phyloP scores from a whole-genome alignment of 2,888 invertebrate species.

The Lucinisca nassula region DNA sequence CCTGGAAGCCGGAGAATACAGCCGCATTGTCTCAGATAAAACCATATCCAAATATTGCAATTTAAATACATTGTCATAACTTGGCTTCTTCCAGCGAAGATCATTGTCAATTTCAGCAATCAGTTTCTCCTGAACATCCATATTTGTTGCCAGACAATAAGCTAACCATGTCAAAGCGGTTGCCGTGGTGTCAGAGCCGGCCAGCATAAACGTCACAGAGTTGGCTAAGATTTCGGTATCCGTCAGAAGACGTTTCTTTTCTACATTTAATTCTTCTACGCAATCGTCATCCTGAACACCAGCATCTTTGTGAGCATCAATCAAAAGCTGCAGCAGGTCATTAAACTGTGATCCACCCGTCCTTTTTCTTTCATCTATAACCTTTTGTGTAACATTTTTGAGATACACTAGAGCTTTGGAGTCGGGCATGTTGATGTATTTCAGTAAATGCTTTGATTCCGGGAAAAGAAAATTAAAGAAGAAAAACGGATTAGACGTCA shows the following conservation, averaged over 20 bases:
- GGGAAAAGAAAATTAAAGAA: constrained; percentile 55
- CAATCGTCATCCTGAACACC: constrained; percentile 9
- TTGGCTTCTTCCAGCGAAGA: constrained; percentile 50
- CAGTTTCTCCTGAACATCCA: constrained; percentile 51
- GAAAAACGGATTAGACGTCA: constrained; percentile 47
- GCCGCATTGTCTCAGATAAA: constrained; percentile 70
- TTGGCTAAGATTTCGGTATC: constrained; percentile 61
- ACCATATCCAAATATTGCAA: constrained; percentile 71
- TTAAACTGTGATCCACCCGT: constrained; percentile 21
- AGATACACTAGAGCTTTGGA: constrained; percentile 54
- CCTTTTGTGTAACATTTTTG: constrained; percentile 4
- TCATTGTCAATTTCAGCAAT: constrained; percentile 47
- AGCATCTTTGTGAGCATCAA: constrained; percentile 44
- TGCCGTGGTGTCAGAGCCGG: constrained; percentile 62
- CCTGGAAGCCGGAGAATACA: constrained; percentile 70
- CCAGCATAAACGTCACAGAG: constrained; percentile 60
- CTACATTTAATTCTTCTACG: background rate
- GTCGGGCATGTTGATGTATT: constrained; percentile 53
- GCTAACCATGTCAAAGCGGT: constrained; percentile 52
- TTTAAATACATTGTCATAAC: constrained; percentile 68
- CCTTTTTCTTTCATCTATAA: constrained; percentile 51
- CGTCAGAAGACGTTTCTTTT: constrained; percentile 38
- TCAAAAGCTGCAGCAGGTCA: constrained; percentile 66
- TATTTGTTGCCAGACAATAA: constrained; percentile 59
- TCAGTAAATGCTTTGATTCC: constrained; percentile 51